These are phyloP conservation scores for Perca fluviatilis DNA, from an alignment of 2,113 vertebrate genomes.

Conservation along the genomic window DNA sequence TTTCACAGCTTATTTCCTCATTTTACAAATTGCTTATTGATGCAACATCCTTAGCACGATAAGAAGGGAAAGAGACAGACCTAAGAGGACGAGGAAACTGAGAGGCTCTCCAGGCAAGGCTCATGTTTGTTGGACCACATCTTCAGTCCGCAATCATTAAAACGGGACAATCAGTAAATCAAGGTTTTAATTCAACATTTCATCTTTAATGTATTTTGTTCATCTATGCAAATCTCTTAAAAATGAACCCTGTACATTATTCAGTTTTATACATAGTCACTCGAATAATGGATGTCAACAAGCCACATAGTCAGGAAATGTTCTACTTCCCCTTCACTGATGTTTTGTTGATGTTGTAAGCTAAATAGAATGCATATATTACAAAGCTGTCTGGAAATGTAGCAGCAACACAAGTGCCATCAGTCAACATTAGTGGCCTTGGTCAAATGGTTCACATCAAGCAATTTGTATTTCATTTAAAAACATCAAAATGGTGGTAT, in stretches of 20 bases:
- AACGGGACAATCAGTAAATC: conserved; percentile 38
- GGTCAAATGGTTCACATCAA: background rate
- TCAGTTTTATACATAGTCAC: background rate
- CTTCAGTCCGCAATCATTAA: conserved; percentile 21
- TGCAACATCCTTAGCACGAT: conserved; percentile 14
- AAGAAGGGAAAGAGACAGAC: conserved; percentile 21
- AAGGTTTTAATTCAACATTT: conserved; percentile 31
- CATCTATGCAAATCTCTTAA: background rate
- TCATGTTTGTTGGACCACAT: background rate
- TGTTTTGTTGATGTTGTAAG: background rate
- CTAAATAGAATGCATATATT: background rate
- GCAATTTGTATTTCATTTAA: background rate
- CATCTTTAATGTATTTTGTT: conserved; percentile 30
- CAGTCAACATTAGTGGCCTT: background rate
- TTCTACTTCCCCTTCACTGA: background rate
- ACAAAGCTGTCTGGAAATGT: background rate
- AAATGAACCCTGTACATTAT: background rate
- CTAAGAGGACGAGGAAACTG: background rate
- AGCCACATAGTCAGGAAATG: background rate
- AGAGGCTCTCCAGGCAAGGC: background rate
- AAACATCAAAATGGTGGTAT: background rate
- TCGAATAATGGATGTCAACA: background rate
- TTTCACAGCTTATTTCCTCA: conserved; percentile 40
- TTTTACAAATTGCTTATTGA: conserved; percentile 16
- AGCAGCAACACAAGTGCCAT: background rate